Percentiles rank a stretch among this genome's conserved stretches.
Conservation (phyloP, 2,113 vertebrate genomes). For the Trematomus loennbergii region DNA sequence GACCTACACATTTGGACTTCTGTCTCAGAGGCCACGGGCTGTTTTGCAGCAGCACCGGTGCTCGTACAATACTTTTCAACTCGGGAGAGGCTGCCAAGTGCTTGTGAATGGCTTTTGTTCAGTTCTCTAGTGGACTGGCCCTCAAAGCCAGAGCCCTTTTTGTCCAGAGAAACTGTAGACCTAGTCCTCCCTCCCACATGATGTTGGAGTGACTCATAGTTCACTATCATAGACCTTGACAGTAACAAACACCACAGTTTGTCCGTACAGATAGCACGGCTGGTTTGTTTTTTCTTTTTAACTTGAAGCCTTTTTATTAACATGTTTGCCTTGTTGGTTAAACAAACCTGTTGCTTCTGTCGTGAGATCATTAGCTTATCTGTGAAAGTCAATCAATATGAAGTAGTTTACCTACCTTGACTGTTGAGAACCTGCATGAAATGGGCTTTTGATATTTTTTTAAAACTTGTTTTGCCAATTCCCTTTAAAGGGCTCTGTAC, state of each 20-base stretch:
- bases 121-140: slow-evolving; percentile 45
- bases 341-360: slow-evolving; percentile 8
- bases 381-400: slow-evolving; percentile 22
- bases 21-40: slow-evolving; percentile 29
- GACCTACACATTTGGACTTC: slow-evolving; percentile 19
- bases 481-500: slow-evolving; percentile 29
- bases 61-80: slow-evolving; percentile 57
- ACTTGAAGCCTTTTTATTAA: neutral
- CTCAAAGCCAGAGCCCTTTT: slow-evolving; percentile 61
- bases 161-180: slow-evolving; percentile 64
- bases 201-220: slow-evolving; percentile 80
- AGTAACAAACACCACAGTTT: slow-evolving; percentile 52
- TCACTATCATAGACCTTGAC: slow-evolving; percentile 69
- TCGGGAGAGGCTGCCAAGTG: slow-evolving; percentile 56
- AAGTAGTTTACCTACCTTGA: slow-evolving; percentile 12
- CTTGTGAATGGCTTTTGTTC: slow-evolving; percentile 77
- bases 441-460: slow-evolving; percentile 28
- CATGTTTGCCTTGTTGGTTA: slow-evolving; percentile 25
- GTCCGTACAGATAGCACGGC: slow-evolving; percentile 40
- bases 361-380: slow-evolving; percentile 1
- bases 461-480: slow-evolving; percentile 16
- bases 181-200: slow-evolving; percentile 55
- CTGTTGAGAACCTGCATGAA: slow-evolving; percentile 18
- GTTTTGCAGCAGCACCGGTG: slow-evolving; percentile 38
- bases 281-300: slow-evolving; percentile 24